Base-by-base conservation (phyloP, 2,113 vertebrate genomes). In the Pica pica region DNA sequence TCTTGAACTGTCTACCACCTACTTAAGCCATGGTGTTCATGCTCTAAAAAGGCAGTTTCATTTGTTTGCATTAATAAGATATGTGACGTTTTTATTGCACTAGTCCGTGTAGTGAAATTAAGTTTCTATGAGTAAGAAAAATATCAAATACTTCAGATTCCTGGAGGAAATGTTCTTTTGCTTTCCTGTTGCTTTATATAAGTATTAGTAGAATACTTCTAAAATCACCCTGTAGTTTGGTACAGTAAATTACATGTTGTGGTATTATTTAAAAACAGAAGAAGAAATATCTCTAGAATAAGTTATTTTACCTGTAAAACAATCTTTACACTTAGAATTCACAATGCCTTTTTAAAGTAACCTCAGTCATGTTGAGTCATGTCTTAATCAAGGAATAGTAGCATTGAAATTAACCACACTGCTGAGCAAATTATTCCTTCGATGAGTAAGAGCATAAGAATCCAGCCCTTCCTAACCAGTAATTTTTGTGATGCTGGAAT, bases 41-140 rank as follows among this genome's bases (percentile, higher is more conserved):
- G 73, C 89, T 95, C 77, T 96, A 90, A 94, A 96, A 95, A 95
- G 84, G 73, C 95, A 93, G 91, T 96, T 97, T 94, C 95, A 96
- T 97, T 97, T 97, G 95, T 97, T 97, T 97, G 89, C 89, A 81
- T 97, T 97, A 96, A 96, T 96, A 96, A 95, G 95, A 96, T 94
- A 95, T 37, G 59, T 97, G 95, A 96, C 95, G 95, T 90, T 96
- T 97, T 97, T 97, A 97, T 96, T 97, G 90, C 89, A 91, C 71
- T 94, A 83, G 81, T 93, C 83, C 55, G 84, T 89, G 90, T 93
- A 94, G 90, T 95, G 90, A 97, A 97, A 97, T 96, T 97, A 97
- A 97, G 90, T 96, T 96, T 96, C 96, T n/a, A 4, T 61, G 90
- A 87, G 90, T 83, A 97, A 94, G 92, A 97, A 96, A 96, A 96